Conservation (phyloP, 2,113 vertebrate species). For the Phyllostomus hastatus region DNA sequence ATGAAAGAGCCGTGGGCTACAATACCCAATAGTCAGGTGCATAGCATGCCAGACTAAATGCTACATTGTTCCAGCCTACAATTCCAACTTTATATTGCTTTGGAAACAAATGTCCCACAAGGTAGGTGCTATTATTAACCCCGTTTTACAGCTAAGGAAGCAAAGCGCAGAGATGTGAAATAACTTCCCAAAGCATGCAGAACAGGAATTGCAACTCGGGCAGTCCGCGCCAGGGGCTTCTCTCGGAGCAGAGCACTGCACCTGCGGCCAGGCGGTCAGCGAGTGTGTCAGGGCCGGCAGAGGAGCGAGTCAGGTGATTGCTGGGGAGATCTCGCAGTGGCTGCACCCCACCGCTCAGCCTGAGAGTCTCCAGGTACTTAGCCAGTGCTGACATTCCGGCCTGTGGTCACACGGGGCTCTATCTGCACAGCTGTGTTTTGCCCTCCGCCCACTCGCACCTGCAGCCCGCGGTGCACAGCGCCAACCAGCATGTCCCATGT, state of each 20-base stretch:
- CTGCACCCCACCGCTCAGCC: no score
- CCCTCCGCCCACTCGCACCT: background rate
- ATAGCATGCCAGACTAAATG: accelerated
- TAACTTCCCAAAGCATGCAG: background rate
- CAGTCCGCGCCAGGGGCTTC: background rate
- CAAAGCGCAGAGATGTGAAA: background rate
- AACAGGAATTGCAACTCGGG: background rate
- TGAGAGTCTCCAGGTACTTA: accelerated
- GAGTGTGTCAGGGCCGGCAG: background rate
- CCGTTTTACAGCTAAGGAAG: background rate
- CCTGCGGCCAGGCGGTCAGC: background rate
- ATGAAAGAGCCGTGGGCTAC: background rate
- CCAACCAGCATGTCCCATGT: accelerated
- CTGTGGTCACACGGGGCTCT: background rate
- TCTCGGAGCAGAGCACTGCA: accelerated
- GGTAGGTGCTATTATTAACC: background rate
- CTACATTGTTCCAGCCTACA: background rate
- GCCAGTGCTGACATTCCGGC: background rate
- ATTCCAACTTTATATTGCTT: background rate
- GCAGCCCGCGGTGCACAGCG: accelerated
- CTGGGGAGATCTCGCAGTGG: background rate
- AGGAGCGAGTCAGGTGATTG: background rate
- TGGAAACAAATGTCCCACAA: background rate
- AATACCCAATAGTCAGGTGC: no score
- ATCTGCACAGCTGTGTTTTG: background rate